Conservation (phyloP, 2,113 vertebrate genomes). For the Vidua chalybeata region DNA sequence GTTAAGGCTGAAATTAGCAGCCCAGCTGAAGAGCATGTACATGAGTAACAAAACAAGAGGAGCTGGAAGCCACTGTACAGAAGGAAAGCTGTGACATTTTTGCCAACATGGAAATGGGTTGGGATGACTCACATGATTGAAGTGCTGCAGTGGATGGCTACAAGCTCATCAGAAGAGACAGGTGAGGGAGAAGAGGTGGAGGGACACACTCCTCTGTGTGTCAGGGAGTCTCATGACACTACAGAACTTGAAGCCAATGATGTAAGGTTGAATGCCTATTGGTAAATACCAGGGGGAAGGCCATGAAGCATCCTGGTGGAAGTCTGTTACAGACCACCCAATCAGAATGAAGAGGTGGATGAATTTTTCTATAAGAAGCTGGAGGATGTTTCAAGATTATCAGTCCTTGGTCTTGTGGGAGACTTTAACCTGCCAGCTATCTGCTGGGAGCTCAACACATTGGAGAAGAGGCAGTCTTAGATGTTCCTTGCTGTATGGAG, state of each 20-base stretch:
- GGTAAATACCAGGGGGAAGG: neutral
- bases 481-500: neutral
- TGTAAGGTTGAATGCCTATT: neutral
- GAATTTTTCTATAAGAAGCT: neutral
- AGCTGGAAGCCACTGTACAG: neutral
- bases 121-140: rapidly evolving
- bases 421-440: neutral
- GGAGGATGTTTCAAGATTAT: neutral
- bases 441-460: neutral
- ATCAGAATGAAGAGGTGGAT: neutral
- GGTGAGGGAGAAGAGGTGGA: neutral
- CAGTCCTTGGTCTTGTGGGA: neutral
- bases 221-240: neutral
- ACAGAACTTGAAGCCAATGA: neutral
- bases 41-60: neutral
- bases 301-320: neutral
- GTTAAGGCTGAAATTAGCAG: neutral
- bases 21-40: neutral
- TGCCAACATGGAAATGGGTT: rapidly evolving
- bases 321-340: neutral
- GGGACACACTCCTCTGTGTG: neutral
- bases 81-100: neutral
- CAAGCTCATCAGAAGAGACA: neutral
- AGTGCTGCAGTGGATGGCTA: neutral
- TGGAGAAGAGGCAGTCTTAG: neutral